Percentiles rank a stretch among this genome's conserved stretches.
Evolutionary conservation across 1,140 invertebrate species (phyloP).

Genomic region (Orius insidiosus): DNA sequence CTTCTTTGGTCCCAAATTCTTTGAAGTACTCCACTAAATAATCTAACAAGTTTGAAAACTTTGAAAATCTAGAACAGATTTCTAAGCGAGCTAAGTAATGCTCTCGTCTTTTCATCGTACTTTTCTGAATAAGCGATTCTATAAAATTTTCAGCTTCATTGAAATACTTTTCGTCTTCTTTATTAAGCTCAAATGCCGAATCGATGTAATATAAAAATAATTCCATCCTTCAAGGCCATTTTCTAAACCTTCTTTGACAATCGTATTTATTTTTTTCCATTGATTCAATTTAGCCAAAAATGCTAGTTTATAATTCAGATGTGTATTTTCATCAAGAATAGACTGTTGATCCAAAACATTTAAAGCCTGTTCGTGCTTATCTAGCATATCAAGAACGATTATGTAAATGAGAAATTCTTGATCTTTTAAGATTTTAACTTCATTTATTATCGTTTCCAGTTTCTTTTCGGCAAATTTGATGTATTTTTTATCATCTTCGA

Average conservation of each 20-base stretch:
- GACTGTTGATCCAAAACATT: conserved; percentile 53
- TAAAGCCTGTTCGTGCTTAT: conserved; percentile 65
- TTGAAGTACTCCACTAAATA: conserved; percentile 60
- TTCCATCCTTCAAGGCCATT: conserved; percentile 54
- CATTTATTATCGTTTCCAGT: conserved; percentile 65
- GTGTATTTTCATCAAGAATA: conserved; percentile 1
- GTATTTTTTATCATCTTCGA: too few relatives aligned
- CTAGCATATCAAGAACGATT: conserved; percentile 68
- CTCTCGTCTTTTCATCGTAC: conserved; percentile 31
- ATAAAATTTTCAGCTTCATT: conserved; percentile 13
- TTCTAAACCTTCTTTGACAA: conserved; percentile 35
- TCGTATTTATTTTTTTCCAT: conserved; percentile 49
- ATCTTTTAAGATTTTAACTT: conserved; percentile 81
- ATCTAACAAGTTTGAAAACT: conserved; percentile 38
- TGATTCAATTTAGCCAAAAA: conserved; percentile 51
- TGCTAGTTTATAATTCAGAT: conserved; percentile 30
- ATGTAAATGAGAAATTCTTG: conserved; percentile 83
- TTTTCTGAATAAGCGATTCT: conserved; percentile 16
- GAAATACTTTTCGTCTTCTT: background rate
- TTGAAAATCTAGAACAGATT: conserved; percentile 42
- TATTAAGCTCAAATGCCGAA: conserved; percentile 13
- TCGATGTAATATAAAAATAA: conserved; percentile 14
- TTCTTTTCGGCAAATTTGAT: too few relatives aligned
- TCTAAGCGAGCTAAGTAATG: conserved; percentile 69
- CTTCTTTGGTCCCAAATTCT: conserved; percentile 64